Evolutionary conservation across 2,113 vertebrate species (phyloP).

Genomic region (Echinops telfairi): DNA sequence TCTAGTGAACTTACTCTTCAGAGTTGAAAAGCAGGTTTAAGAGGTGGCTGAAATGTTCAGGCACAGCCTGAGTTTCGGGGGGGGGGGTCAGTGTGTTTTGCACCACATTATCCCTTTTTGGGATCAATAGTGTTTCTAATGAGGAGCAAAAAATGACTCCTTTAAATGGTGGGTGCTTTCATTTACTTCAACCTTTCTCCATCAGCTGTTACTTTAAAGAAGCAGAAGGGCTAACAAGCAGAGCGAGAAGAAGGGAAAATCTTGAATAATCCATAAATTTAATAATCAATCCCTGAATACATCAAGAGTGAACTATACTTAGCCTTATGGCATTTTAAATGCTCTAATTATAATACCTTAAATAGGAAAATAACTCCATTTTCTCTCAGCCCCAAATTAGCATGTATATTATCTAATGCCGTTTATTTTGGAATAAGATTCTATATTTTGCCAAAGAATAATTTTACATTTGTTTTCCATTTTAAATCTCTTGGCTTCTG

Average conservation of each 20-base stretch:
- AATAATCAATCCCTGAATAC: slow-evolving; percentile 51
- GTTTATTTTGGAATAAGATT: slow-evolving; percentile 66
- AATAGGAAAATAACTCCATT: slow-evolving; percentile 62
- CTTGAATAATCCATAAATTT: slow-evolving; percentile 71
- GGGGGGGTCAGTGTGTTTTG: background rate
- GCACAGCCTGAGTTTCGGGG: background rate
- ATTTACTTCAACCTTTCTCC: slow-evolving; percentile 45
- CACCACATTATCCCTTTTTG: background rate
- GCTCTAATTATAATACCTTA: slow-evolving; percentile 65
- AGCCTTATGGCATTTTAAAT: slow-evolving; percentile 61
- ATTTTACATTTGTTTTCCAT: slow-evolving; percentile 65
- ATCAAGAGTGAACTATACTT: slow-evolving; percentile 68
- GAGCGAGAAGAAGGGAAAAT: slow-evolving; percentile 41
- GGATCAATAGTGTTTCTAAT: background rate
- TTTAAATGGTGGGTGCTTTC: slow-evolving; percentile 42
- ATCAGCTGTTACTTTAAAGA: slow-evolving; percentile 40
- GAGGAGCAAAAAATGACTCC: background rate
- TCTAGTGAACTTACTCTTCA: background rate
- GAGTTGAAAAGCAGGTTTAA: background rate
- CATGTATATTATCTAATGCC: slow-evolving; percentile 56
- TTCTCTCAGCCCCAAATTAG: slow-evolving; percentile 60
- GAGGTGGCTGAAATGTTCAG: slow-evolving; percentile 23
- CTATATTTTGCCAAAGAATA: slow-evolving; percentile 55
- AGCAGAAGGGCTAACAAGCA: slow-evolving; percentile 41
- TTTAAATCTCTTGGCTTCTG: slow-evolving; percentile 53